Evolutionary conservation across 2,113 vertebrate species (phyloP).

Genomic region (Hemibagrus wyckioides): DNA sequence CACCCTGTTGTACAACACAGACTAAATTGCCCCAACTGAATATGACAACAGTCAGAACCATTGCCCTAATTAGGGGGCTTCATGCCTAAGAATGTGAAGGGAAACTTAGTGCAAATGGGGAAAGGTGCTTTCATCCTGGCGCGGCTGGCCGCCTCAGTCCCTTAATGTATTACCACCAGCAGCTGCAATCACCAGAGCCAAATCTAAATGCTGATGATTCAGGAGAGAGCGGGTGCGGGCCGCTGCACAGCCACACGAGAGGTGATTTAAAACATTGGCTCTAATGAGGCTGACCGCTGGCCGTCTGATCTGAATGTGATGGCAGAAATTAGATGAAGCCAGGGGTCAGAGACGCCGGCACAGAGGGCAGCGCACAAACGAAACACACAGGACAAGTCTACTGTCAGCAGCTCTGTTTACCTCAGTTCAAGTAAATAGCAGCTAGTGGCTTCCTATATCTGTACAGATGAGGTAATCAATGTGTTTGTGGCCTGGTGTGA

Average conservation of each 20-base stretch:
- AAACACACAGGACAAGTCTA: slow-evolving; percentile 68
- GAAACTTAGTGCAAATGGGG: slow-evolving; percentile 78
- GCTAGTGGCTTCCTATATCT: slow-evolving; percentile 57
- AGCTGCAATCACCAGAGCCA: slow-evolving; percentile 77
- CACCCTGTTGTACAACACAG: slow-evolving; percentile 74
- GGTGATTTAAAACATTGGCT: slow-evolving; percentile 82
- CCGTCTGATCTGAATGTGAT: slow-evolving; percentile 79
- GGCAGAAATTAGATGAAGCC: slow-evolving; percentile 74
- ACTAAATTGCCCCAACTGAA: slow-evolving; percentile 77
- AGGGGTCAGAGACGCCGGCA: slow-evolving; percentile 69
- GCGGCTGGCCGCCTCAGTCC: slow-evolving; percentile 74
- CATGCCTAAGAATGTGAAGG: slow-evolving; percentile 76
- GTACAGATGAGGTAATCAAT: slow-evolving; percentile 77
- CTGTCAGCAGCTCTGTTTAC: slow-evolving; percentile 70
- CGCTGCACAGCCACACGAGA: slow-evolving; percentile 70
- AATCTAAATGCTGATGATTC: slow-evolving; percentile 80
- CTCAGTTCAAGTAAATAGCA: slow-evolving; percentile 71
- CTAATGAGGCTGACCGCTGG: slow-evolving; percentile 79
- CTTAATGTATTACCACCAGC: slow-evolving; percentile 83
- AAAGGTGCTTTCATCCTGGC: slow-evolving; percentile 74
- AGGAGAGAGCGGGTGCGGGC: slow-evolving; percentile 70
- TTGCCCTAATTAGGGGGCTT: slow-evolving; percentile 74
- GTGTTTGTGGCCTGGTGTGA: slow-evolving; percentile 61
- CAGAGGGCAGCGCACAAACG: slow-evolving; percentile 67
- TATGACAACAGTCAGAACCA: slow-evolving; percentile 71